Base-by-base conservation (phyloP, 2,888 invertebrate genomes). In the Acrobasis suavella region DNA sequence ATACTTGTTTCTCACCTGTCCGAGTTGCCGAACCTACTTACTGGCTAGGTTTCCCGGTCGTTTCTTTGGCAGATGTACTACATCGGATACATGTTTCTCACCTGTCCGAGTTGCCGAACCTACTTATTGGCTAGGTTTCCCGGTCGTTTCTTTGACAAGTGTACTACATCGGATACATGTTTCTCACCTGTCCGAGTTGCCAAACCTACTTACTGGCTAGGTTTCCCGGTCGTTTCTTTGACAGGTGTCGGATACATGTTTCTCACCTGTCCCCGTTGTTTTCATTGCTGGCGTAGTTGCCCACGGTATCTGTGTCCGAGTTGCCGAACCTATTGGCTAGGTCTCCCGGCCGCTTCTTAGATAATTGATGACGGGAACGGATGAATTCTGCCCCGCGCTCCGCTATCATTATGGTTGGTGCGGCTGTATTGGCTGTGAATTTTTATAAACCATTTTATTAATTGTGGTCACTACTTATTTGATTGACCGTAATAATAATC, bases 401-500 rank as follows among this genome's bases (percentile, higher is more conserved):
- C 0, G 91, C 94, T 71, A 94, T 91, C 94, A 94, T 94, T 70
- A 94, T 92, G 0, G 89, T 85, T 0, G 94, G 93, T 0, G 93
- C 94, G 42, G 92, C 94, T 1, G 94, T 94, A 74, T 94, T 94
- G 3, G 93, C 93, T 80, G 82, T 14, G n/a, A 46, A 46, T 32
- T 7, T 32, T 32, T 32, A 7, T 14, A 46, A 42, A 14, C 1
- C 0, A 46, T 14, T 46, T 46, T 6, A n/a, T 46, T 12, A 1
- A 46, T 46, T 10, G 6, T 42, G 12, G 46, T 46, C 46, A 14
- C 6, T 52, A n/a, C 5, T n/a, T 9, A 2, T 22, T 22, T 22
- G 22, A 22, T 22, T 22, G 22, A 22, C 3, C 2, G 22, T 22
- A 22, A 22, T 22, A 22, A 22, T 22, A 3, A 22, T 22, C 22